Percentiles rank a stretch among this genome's conserved stretches.
Conservation (phyloP, 1,140 invertebrate genomes). For the Drosophila fuyamai region DNA sequence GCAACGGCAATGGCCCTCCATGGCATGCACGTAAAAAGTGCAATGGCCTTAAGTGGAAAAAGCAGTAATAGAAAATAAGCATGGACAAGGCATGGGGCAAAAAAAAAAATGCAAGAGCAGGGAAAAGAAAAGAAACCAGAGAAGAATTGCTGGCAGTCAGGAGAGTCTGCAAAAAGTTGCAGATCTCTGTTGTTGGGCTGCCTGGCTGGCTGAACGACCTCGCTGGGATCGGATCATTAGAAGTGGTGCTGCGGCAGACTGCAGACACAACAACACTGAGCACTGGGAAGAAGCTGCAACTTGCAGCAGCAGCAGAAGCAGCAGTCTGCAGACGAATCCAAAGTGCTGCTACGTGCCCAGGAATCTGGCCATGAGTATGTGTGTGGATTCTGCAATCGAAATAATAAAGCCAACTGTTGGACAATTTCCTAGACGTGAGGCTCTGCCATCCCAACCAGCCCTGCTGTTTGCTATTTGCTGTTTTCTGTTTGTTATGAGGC, state of each 20-base stretch:
- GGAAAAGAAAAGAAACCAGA: slow-evolving; percentile 38
- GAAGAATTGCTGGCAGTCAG: slow-evolving; percentile 54
- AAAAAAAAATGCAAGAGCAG: slow-evolving; percentile 48
- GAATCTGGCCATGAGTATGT: slow-evolving; percentile 29
- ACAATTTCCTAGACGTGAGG: slow-evolving; percentile 79
- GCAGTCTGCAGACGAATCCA: slow-evolving; percentile 58
- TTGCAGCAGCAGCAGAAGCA: slow-evolving; percentile 15
- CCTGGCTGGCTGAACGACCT: slow-evolving; percentile 66
- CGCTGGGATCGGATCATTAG: slow-evolving; percentile 82
- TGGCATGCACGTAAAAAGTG: slow-evolving; percentile 83
- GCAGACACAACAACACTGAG: slow-evolving; percentile 39
- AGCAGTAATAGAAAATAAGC: slow-evolving; percentile 83
- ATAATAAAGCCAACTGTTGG: slow-evolving; percentile 82
- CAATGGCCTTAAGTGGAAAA: slow-evolving; percentile 83
- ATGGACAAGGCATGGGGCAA: slow-evolving; percentile 65
- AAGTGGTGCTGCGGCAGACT: slow-evolving; percentile 64
- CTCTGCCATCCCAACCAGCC: slow-evolving; percentile 5
- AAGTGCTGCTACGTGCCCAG: slow-evolving; percentile 79
- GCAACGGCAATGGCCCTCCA: slow-evolving; percentile 80
- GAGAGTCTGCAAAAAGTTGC: slow-evolving; percentile 61
- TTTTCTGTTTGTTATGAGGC: slow-evolving; percentile 48
- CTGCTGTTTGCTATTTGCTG: slow-evolving; percentile 11
- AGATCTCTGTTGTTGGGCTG: slow-evolving; percentile 41
- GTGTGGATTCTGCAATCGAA: slow-evolving; percentile 63
- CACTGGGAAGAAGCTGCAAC: slow-evolving; percentile 60